Base-by-base conservation (phyloP, 2,888 invertebrate species). In the Antheraea assamensis region DNA sequence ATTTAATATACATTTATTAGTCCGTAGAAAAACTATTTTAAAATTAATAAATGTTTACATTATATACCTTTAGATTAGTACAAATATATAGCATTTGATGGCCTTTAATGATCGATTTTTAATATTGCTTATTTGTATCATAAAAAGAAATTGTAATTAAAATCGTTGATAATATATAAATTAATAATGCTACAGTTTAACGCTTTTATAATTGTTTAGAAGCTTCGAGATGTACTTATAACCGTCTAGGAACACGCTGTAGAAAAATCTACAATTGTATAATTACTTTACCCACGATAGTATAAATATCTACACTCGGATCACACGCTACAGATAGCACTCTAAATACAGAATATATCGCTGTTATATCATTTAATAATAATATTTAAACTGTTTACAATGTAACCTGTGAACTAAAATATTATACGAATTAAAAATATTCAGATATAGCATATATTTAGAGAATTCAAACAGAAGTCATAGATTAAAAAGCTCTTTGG, bases 11-110 rank as follows among this genome's bases (percentile, higher is more conserved):
- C 17, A 30, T 64, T 64, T 30, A 27, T 27, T 13, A 42, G 10
- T 1, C 10, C 13, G 13, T 64, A 30, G 1, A 3, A 47, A 71
- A 30, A 49, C 17, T 21, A 35, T 61, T 42, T 21, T 64, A 74
- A 30, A 47, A 66, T 42, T 42, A 52, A 55, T 49, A 31, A 47
- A 66, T 52, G 42, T 55, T 19, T 52, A 52, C n/a, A 55, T 71
- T 58, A 19, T 76, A 35, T 52, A 75, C 52, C 27, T 76, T 52
- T 76, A 77, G 70, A n/a, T 24, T 68, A 73, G 75, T 75, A 75
- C 72, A 72, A 75, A 75, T 64, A 72, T 66, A 42, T 64, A 64
- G 70, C 72, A 73, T 73, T 70, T 72, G 61, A 70, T 35, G 24
- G 31, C 24, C 52, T 31, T 55, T 31, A 52, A 1, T 72, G 17